These are phyloP conservation scores for Capricornis sumatraensis DNA, from an alignment of 2,113 vertebrate genomes.

Conservation along the genomic window DNA sequence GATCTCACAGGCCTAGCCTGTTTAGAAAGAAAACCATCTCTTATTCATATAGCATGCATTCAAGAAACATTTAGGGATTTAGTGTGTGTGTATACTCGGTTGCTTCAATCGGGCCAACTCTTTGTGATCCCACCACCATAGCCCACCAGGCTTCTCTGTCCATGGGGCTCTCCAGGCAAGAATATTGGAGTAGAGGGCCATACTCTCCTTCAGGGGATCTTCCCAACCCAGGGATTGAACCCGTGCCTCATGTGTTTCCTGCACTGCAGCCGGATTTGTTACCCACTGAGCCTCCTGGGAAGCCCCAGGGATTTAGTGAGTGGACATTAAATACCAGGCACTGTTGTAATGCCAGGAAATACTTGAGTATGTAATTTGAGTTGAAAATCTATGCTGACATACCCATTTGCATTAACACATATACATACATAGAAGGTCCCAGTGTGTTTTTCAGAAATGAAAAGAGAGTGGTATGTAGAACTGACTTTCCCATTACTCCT, in stretches of 20 bases:
- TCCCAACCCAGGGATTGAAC: not conserved
- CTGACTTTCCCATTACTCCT: not conserved
- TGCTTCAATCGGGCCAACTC: accelerated
- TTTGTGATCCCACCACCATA: not conserved
- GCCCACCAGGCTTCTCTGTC: not conserved
- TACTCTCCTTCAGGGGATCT: not conserved
- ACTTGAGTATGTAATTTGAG: not conserved
- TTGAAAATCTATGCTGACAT: not conserved
- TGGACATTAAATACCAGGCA: not conserved
- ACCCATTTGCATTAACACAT: not conserved
- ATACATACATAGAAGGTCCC: not conserved
- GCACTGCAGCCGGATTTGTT: not conserved
- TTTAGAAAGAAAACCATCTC: not conserved
- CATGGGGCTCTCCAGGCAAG: not conserved
- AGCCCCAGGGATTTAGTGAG: not conserved
- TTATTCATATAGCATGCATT: not conserved
- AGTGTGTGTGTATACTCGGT: accelerated
- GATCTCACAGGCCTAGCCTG: not conserved
- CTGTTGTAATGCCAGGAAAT: not conserved
- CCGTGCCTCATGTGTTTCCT: not conserved
- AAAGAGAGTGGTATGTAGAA: not conserved
- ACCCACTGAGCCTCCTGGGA: not conserved
- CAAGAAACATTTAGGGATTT: not conserved
- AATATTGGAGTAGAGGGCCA: not conserved
- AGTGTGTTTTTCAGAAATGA: not conserved